A percentile compares a stretch with the other conserved stretches of the same genome.
Conservation (phyloP, 2,797 vertebrate genomes). For the Melanogrammus aeglefinus region DNA sequence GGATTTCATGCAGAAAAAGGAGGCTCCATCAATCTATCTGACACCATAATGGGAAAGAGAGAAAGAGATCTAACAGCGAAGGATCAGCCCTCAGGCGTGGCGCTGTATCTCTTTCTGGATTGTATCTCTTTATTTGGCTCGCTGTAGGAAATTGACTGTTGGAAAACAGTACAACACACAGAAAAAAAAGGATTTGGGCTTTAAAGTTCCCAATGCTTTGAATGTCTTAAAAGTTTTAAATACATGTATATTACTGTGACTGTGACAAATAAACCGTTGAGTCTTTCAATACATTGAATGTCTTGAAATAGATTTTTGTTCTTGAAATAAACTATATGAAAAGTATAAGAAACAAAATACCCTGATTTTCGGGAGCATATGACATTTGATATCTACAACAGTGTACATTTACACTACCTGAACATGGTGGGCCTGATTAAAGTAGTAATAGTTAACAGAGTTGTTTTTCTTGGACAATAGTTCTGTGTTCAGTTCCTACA, state of each 20-base stretch:
- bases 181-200: background rate
- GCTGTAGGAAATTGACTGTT: slow-evolving; percentile 54
- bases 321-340: background rate
- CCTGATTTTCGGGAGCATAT: background rate
- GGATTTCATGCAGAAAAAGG: slow-evolving; percentile 25
- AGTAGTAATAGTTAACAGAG: slow-evolving; percentile 14
- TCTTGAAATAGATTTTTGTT: too few relatives aligned
- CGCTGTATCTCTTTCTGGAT: slow-evolving; percentile 44
- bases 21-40: slow-evolving; percentile 57
- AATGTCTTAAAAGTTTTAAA: background rate
- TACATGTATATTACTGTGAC: background rate
- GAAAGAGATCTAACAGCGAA: slow-evolving; percentile 21
- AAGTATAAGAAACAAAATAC: background rate
- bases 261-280: background rate
- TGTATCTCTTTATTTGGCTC: slow-evolving; percentile 44
- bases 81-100: slow-evolving; percentile 35
- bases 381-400: background rate
- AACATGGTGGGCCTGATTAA: background rate
- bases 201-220: background rate
- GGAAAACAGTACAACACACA: background rate
- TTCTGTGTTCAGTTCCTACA: slow-evolving; percentile 19
- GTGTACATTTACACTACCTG: background rate
- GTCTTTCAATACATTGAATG: too few relatives aligned
- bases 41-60: slow-evolving; percentile 56
- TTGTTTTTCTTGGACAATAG: slow-evolving; percentile 41